phyloP scores from a whole-genome alignment of 92 coral and sea anemone species.

The Phenganax marumi region DNA sequence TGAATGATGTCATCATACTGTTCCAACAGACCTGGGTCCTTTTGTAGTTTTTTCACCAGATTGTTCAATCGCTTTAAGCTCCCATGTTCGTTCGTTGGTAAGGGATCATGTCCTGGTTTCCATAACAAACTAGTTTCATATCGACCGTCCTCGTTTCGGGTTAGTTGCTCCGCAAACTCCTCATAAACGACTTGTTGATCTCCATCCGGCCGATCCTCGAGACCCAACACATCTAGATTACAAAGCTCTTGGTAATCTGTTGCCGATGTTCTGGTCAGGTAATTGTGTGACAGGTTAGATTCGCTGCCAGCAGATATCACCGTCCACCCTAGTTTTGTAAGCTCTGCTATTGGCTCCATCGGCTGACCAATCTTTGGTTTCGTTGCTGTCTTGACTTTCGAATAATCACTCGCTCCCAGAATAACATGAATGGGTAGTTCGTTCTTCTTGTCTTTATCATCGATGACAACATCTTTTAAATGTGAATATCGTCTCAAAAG shows the following conservation, averaged over 20 bases:
- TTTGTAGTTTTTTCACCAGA: slow-evolving; percentile 14
- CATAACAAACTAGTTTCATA: neutral
- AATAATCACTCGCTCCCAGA: neutral
- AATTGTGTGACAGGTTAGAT: too few species aligned
- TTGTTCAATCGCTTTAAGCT: neutral
- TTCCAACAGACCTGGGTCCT: slow-evolving; percentile 9
- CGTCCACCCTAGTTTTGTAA: too few species aligned
- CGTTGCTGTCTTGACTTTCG: neutral
- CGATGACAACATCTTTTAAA: slow-evolving; percentile 29
- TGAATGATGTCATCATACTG: slow-evolving; percentile 48
- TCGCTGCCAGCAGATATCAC: too few species aligned
- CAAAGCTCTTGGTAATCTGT: slow-evolving; percentile 19
- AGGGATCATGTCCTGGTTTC: neutral
- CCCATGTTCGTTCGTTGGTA: neutral
- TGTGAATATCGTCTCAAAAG: slow-evolving; percentile 17
- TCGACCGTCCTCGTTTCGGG: neutral
- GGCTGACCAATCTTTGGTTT: slow-evolving; percentile 2
- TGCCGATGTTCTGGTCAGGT: neutral
- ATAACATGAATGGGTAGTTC: neutral
- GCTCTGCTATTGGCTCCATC: neutral
- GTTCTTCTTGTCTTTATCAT: slow-evolving; percentile 5
- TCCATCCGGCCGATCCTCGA: neutral
- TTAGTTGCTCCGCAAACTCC: slow-evolving; percentile 12
- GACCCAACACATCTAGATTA: slow-evolving; percentile 18
- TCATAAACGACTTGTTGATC: neutral